Conservation (phyloP, 2,888 invertebrate species). For the Temnothorax ravouxi region DNA sequence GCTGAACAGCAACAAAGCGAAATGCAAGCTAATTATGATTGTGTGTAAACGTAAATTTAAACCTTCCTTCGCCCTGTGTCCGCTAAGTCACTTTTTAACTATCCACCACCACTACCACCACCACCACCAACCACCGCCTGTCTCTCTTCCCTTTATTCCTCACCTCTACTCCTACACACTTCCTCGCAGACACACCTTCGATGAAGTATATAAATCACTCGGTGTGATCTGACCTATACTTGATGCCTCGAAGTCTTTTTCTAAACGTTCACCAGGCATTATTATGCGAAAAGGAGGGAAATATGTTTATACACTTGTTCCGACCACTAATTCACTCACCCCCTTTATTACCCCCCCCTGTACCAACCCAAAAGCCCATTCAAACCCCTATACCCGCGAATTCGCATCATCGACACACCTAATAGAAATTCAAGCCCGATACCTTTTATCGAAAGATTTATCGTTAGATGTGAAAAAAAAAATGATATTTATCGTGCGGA, state of each 20-base stretch:
- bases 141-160: constrained; percentile 26
- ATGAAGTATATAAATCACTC: constrained; percentile 70
- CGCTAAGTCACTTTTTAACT: constrained; percentile 67
- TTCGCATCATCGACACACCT: constrained; percentile 65
- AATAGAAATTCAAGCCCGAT: constrained; percentile 65
- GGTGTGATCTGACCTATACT: constrained; percentile 76
- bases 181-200: constrained; percentile 38
- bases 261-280: constrained; percentile 80
- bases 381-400: constrained; percentile 46
- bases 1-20: constrained; percentile 75
- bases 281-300: constrained; percentile 69
- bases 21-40: constrained; percentile 82
- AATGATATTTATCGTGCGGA: constrained; percentile 84
- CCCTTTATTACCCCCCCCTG: background rate
- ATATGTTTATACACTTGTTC: constrained; percentile 72
- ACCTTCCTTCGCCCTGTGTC: constrained; percentile 71
- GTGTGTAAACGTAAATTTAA: constrained; percentile 84
- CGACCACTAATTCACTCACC: constrained; percentile 50
- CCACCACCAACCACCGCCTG: constrained; percentile 41
- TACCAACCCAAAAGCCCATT: constrained; percentile 8
- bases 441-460: constrained; percentile 80
- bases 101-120: constrained; percentile 47
- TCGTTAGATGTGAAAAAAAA: constrained; percentile 85
- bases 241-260: constrained; percentile 79
- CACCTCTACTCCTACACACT: constrained; percentile 18